Percentiles rank a stretch among this genome's conserved stretches.
phyloP scores from a whole-genome alignment of 2,888 invertebrate genomes.

The Opisthograptis luteolata region DNA sequence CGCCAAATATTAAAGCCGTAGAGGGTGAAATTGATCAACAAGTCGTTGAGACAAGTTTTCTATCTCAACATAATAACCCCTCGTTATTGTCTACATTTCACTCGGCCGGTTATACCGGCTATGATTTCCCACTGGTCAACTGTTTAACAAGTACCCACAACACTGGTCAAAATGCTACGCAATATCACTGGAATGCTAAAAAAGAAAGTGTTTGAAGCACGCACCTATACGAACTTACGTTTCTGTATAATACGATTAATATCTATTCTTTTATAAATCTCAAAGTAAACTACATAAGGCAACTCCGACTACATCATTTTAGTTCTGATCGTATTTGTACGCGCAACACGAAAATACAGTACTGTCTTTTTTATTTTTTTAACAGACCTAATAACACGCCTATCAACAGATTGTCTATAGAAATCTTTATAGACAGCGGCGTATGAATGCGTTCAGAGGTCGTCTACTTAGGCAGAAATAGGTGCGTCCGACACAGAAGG shows the following conservation, averaged over 20 bases:
- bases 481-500: slow-evolving; percentile 39
- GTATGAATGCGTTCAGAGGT: slow-evolving; percentile 16
- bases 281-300: slow-evolving; percentile 49
- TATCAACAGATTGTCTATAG: slow-evolving; percentile 2
- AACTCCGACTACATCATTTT: slow-evolving; percentile 45
- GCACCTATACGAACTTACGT: not conserved
- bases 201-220: slow-evolving; percentile 4
- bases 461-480: slow-evolving; percentile 21
- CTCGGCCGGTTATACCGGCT: no score
- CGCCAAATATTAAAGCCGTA: no score
- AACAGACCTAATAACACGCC: no score
- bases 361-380: no score
- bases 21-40: no score
- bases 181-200: slow-evolving; percentile 38
- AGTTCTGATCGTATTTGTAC: slow-evolving; percentile 11
- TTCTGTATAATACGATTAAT: not conserved
- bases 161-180: slow-evolving; percentile 22
- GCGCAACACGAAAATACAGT: not conserved
- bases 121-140: not conserved
- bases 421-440: not conserved
- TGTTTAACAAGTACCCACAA: slow-evolving; percentile 6
- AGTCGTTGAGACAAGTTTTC: no score
- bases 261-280: slow-evolving; percentile 31
- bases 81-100: no score
- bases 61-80: no score